These are phyloP conservation scores for Bergia sp. DNA, from an alignment of 92 coral and sea anemone genomes.

Conservation along the genomic window DNA sequence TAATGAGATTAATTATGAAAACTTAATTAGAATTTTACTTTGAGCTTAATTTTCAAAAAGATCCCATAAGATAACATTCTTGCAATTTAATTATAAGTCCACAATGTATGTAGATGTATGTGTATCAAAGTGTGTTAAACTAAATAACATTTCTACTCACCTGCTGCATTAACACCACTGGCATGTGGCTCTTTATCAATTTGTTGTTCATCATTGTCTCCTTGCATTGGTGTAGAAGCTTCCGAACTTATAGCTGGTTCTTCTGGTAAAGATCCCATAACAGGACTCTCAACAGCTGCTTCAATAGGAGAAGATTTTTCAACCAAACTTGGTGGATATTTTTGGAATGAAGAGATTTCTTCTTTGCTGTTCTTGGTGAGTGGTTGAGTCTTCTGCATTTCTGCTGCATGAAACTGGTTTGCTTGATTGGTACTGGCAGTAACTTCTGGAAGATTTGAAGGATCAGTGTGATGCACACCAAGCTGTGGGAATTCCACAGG, in stretches of 20 bases:
- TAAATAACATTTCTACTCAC: neutral
- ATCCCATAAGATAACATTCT: no score
- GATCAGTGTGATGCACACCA: neutral
- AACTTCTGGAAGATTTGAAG: neutral
- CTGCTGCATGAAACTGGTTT: no score
- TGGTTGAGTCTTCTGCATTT: neutral
- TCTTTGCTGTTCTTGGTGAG: neutral
- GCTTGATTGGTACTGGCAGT: neutral
- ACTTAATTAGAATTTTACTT: no score
- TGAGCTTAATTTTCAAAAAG: no score
- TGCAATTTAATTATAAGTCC: no score
- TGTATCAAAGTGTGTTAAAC: no score
- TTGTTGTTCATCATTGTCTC: neutral
- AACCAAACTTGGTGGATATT: neutral
- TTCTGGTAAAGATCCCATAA: neutral
- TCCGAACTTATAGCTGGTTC: neutral
- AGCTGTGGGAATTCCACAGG: no score
- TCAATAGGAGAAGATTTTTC: no score
- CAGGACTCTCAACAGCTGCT: neutral
- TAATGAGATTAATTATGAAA: no score
- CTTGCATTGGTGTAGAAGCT: neutral
- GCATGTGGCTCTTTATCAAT: neutral
- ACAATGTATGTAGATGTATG: no score
- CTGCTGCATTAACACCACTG: neutral
- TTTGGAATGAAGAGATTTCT: neutral